These are phyloP conservation scores for Chromobotia macracanthus DNA, from an alignment of 2,797 vertebrate species.

Conservation along the genomic window DNA sequence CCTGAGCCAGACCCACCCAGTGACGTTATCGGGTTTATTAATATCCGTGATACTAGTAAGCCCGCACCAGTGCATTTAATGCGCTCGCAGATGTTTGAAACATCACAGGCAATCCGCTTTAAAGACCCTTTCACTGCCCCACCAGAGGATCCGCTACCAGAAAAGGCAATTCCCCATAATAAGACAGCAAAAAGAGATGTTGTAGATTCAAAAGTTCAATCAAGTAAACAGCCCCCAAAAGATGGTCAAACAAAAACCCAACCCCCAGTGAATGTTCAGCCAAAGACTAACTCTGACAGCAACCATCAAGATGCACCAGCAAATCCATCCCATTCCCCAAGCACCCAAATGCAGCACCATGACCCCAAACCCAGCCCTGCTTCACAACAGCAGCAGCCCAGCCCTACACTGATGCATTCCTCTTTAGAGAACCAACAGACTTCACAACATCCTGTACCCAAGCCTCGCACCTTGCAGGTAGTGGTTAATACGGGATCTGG, in stretches of 20 bases:
- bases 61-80: slow-evolving; percentile 90
- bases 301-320: slow-evolving; percentile 2
- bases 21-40: slow-evolving; percentile 95
- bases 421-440: background rate
- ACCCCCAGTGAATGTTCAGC: background rate
- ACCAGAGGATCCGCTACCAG: slow-evolving; percentile 55
- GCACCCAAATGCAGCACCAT: background rate
- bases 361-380: background rate
- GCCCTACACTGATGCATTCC: background rate
- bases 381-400: background rate
- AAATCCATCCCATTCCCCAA: background rate
- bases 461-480: slow-evolving; percentile 85
- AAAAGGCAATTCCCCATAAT: slow-evolving; percentile 53
- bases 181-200: slow-evolving; percentile 27
- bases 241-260: slow-evolving; percentile 20
- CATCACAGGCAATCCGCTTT: slow-evolving; percentile 86
- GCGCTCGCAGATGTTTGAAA: slow-evolving; percentile 86
- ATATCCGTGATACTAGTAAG: slow-evolving; percentile 90
- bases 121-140: slow-evolving; percentile 75
- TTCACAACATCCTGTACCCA: slow-evolving; percentile 78
- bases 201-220: slow-evolving; percentile 24
- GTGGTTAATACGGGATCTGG: slow-evolving; percentile 66
- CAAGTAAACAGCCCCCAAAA: background rate
- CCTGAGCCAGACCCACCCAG: slow-evolving; percentile 93
- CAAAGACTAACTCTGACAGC: background rate